These are phyloP conservation scores for Cyrtodaria siliqua DNA, from an alignment of 2,888 invertebrate genomes.

Conservation along the genomic window DNA sequence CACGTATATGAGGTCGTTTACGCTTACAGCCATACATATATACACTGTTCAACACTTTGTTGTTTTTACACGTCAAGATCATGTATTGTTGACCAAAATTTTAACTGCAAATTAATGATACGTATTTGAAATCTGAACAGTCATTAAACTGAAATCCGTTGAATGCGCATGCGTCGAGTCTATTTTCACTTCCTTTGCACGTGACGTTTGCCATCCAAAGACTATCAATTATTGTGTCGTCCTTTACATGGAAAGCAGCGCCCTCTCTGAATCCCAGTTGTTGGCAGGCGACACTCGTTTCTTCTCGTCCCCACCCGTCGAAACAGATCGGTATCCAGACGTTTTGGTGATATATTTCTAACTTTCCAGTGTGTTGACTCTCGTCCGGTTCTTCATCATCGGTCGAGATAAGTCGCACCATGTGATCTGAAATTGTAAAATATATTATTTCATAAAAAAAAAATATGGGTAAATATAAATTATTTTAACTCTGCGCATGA, in stretches of 20 bases:
- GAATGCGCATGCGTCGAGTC: conserved; percentile 67
- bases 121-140: conserved; percentile 44
- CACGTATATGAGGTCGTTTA: too few relatives aligned
- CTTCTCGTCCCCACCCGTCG: conserved; percentile 71
- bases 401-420: conserved; percentile 63
- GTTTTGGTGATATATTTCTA: conserved; percentile 73
- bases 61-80: too few relatives aligned
- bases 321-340: conserved; percentile 74
- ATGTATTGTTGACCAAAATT: neutral
- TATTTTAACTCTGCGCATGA: too few relatives aligned
- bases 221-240: conserved; percentile 27
- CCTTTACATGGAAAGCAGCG: conserved; percentile 30
- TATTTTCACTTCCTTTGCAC: conserved; percentile 64
- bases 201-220: conserved; percentile 70
- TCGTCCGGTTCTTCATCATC: conserved; percentile 53
- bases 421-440: conserved; percentile 69
- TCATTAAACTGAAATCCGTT: conserved; percentile 50
- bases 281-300: conserved; percentile 74
- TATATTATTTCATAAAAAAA: neutral
- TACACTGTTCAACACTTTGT: too few relatives aligned
- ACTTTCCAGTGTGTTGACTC: conserved; percentile 61
- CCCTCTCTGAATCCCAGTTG: conserved; percentile 74
- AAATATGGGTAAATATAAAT: too few relatives aligned
- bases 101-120: conserved; percentile 57
- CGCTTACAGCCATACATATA: too few relatives aligned